phyloP scores from a whole-genome alignment of 1,140 invertebrate species.

The Grapholita molesta region DNA sequence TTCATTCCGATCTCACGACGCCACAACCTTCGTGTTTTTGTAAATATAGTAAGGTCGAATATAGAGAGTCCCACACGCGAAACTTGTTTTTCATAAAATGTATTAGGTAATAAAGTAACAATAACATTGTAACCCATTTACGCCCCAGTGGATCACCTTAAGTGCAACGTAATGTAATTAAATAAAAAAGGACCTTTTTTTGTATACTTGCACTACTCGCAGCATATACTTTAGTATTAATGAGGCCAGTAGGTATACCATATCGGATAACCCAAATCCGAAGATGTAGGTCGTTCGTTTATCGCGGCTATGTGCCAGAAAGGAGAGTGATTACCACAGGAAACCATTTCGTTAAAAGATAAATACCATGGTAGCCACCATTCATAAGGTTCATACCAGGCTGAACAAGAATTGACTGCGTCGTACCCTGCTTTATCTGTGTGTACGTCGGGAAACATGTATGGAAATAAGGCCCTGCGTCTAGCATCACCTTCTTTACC shows the following conservation, averaged over 20 bases:
- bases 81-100: no score
- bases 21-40: background rate
- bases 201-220: no score
- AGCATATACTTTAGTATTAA: no score
- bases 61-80: background rate
- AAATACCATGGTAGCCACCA: no score
- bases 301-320: background rate
- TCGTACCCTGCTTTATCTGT: no score
- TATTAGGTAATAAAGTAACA: no score
- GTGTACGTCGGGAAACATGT: background rate
- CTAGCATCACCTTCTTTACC: background rate
- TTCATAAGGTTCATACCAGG: no score
- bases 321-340: background rate
- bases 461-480: background rate
- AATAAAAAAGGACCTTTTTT: no score
- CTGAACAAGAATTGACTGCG: no score
- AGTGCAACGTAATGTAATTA: no score
- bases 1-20: constrained; percentile 14
- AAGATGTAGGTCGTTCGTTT: background rate
- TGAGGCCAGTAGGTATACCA: background rate
- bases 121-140: no score
- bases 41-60: background rate
- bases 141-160: no score
- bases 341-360: background rate
- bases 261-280: background rate